phyloP scores from a whole-genome alignment of 2,888 invertebrate species.

The Melinaea marsaeus region DNA sequence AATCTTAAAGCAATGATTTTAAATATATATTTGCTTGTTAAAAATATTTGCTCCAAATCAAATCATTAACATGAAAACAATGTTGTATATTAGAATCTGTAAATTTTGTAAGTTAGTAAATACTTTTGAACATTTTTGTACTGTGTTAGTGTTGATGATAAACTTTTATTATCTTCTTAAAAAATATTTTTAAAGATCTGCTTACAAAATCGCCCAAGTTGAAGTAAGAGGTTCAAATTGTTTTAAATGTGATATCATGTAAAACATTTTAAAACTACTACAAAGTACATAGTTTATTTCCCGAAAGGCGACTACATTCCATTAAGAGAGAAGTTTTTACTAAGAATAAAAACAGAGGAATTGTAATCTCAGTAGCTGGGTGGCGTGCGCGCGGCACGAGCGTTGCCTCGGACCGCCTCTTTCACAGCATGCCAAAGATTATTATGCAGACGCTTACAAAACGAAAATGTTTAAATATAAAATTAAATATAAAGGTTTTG shows the following conservation, averaged over 20 bases:
- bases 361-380: constrained; percentile 57
- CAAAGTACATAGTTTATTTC: constrained; percentile 2
- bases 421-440: constrained; percentile 51
- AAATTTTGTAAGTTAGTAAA: too few species aligned
- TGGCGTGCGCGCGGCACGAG: constrained; percentile 66
- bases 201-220: not conserved
- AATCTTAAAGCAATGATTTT: too few species aligned
- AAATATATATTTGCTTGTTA: too few species aligned
- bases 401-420: constrained; percentile 59
- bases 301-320: constrained; percentile 9
- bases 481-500: not conserved
- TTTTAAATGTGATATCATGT: constrained; percentile 3
- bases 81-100: too few species aligned
- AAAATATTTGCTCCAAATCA: too few species aligned
- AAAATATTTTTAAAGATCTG: not conserved
- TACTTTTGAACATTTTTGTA: too few species aligned
- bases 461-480: not conserved
- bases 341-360: constrained; percentile 16
- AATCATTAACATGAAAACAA: too few species aligned
- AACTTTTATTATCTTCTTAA: too few species aligned
- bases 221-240: not conserved
- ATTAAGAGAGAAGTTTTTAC: constrained; percentile 15
- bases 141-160: too few species aligned
- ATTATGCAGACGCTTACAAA: constrained; percentile 22
- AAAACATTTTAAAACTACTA: constrained; percentile 5